These are phyloP conservation scores for Cacoxenus indagator DNA, from an alignment of 2,888 invertebrate genomes.

Conservation along the genomic window DNA sequence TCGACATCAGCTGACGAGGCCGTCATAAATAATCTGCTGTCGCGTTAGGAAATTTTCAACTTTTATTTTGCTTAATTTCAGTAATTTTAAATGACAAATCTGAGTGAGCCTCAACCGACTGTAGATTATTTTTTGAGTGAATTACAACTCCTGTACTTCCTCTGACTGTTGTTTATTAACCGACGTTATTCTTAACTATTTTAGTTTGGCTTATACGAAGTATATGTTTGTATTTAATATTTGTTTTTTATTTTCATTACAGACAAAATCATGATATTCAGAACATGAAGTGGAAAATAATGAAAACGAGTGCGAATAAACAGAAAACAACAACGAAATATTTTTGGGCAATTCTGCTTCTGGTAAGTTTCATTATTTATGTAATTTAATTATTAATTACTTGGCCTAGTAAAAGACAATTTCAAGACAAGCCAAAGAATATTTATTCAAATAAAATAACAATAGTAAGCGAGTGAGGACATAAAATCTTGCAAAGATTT, in stretches of 20 bases:
- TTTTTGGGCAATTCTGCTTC: conserved; percentile 59
- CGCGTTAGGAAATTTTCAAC: conserved; percentile 35
- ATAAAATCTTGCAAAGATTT: too few relatives aligned
- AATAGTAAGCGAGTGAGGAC: too few relatives aligned
- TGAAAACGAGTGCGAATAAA: conserved; percentile 56
- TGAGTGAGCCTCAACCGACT: background rate
- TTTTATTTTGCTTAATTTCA: conserved; percentile 44
- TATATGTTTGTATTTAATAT: background rate
- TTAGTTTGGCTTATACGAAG: background rate
- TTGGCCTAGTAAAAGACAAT: too few relatives aligned
- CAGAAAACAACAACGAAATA: conserved; percentile 30
- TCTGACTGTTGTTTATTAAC: background rate
- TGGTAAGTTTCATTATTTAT: too few relatives aligned
- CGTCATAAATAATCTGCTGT: conserved; percentile 38
- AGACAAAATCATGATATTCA: conserved; percentile 67
- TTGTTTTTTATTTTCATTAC: conserved; percentile 31
- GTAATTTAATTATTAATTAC: too few relatives aligned
- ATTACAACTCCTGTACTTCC: background rate
- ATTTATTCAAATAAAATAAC: too few relatives aligned
- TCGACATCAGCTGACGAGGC: conserved; percentile 28
- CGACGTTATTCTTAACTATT: background rate
- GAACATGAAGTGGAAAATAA: conserved; percentile 67
- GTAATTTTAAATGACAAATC: background rate
- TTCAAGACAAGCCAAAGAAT: too few relatives aligned
- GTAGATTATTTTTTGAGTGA: conserved; percentile 4